A percentile compares a stretch with the other conserved stretches of the same genome.
phyloP scores from a whole-genome alignment of 2,113 vertebrate genomes.

The Hippolais icterina region DNA sequence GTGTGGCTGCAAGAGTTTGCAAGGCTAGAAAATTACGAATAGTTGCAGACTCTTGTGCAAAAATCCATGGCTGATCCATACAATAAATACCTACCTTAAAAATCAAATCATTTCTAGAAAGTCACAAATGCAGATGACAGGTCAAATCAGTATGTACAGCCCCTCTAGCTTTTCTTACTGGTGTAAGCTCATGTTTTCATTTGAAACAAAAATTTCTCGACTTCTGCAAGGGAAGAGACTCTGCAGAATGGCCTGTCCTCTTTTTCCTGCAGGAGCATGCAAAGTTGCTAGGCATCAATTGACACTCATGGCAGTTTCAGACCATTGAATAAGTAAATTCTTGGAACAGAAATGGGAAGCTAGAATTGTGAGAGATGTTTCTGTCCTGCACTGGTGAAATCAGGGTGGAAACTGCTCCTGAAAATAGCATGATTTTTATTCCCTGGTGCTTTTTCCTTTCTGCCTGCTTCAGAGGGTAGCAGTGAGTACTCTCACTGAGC shows the following conservation, averaged over 20 bases:
- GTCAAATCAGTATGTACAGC: neutral
- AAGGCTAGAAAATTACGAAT: neutral
- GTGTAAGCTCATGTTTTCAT: neutral
- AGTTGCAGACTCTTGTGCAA: neutral
- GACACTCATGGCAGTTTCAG: neutral
- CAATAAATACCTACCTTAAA: neutral
- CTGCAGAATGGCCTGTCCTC: neutral
- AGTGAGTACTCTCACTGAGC: neutral
- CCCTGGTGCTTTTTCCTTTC: neutral
- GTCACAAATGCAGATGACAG: neutral
- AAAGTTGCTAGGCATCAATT: neutral
- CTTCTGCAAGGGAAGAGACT: neutral
- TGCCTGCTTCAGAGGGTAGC: neutral
- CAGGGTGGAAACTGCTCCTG: neutral
- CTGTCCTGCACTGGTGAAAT: neutral
- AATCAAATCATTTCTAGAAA: neutral
- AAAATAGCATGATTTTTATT: constrained; percentile 3
- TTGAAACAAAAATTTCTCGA: neutral
- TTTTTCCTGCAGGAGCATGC: neutral
- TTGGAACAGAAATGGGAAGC: neutral
- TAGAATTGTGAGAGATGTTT: neutral
- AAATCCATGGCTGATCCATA: neutral
- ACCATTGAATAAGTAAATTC: neutral
- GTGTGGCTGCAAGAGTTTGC: neutral
- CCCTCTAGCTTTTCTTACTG: neutral